Base-by-base conservation (phyloP, 2,888 invertebrate genomes). In the Ormyrus thymus region DNA sequence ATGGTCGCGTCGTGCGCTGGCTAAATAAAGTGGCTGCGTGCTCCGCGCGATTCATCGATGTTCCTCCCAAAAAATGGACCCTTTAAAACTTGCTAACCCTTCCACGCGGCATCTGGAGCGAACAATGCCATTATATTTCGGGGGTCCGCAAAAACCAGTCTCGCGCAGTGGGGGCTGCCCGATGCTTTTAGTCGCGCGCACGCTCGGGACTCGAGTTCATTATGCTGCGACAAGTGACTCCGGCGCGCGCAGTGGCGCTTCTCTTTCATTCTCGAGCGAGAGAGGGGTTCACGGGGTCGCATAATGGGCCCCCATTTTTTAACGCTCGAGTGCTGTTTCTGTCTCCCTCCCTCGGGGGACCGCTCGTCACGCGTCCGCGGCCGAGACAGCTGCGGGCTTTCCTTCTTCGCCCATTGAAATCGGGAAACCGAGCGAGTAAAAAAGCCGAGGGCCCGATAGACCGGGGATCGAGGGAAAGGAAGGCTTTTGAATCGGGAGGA, bases 301-400 rank as follows among this genome's bases (percentile, higher is more conserved):
- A 86, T 86, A 87, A 87, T 86, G 83, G 83, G 79, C 85, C 85
- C 85, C 82, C 79, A 86, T 86, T 86, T 84, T 83, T 84, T 84
- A 82, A 82, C 77, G 81, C 71, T 46, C 68, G 64, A 7, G 64
- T 29, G 51, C 50, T 3, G 51, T 48, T 29, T 29, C 29, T 29
- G 9, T 15, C 71, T 64, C 64, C 7, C 13, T 66, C 65, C 6
- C 61, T 9, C 15, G 46, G 61, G 61, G 13, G 29, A 45, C 7
- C 29, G 15, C 53, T 75, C 79, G 82, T 83, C 84, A 81, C 82
- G 79, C 78, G 81, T 83, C 83, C 77, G 72, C 72, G 46, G 59
- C 58, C 65, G 51, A 45, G 81, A 83, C 85, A 84, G 84, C 84
- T 80, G 83, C 83, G 83, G 81, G 83, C 76, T 71, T 80, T 74